These are phyloP conservation scores for Dinoponera quadriceps DNA, from an alignment of 1,140 invertebrate genomes.

Conservation along the genomic window DNA sequence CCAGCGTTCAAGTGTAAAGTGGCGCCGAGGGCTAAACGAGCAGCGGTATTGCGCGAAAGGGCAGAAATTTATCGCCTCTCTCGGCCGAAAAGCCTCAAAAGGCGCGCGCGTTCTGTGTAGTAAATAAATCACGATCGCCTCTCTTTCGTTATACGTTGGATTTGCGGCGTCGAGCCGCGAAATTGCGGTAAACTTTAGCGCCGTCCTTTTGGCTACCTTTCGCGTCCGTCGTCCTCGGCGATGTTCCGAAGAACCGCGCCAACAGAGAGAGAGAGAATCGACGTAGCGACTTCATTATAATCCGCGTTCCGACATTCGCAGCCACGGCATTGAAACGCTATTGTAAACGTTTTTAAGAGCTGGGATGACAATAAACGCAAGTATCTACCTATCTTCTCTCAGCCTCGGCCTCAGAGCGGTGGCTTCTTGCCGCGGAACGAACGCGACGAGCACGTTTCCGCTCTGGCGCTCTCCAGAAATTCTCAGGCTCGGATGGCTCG, in stretches of 20 bases:
- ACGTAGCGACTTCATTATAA: conserved; percentile 13
- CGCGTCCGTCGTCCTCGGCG: not conserved
- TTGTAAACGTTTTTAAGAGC: no score
- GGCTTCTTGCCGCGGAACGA: not conserved
- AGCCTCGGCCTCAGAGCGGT: no score
- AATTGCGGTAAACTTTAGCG: conserved; percentile 39
- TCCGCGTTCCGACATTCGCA: conserved; percentile 28
- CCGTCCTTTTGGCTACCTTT: not conserved
- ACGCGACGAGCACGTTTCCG: not conserved
- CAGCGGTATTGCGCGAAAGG: conserved; percentile 36
- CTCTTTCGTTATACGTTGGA: conserved; percentile 48
- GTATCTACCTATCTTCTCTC: no score
- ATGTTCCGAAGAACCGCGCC: conserved; percentile 5
- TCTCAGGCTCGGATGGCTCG: conserved; percentile 24
- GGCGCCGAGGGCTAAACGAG: not conserved
- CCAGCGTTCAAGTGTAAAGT: not conserved
- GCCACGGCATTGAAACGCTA: no score
- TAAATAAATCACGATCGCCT: conserved; percentile 37
- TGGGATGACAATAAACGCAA: no score
- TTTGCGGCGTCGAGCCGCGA: conserved; percentile 17
- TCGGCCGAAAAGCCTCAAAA: conserved; percentile 48
- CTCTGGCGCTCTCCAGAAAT: conserved; percentile 33
- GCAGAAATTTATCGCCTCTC: conserved; percentile 45
- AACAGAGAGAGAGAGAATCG: conserved; percentile 29
- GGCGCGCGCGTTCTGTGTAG: not conserved